These are phyloP conservation scores for Craseonycteris thonglongyai DNA, from an alignment of 2,113 vertebrate species.

Conservation along the genomic window DNA sequence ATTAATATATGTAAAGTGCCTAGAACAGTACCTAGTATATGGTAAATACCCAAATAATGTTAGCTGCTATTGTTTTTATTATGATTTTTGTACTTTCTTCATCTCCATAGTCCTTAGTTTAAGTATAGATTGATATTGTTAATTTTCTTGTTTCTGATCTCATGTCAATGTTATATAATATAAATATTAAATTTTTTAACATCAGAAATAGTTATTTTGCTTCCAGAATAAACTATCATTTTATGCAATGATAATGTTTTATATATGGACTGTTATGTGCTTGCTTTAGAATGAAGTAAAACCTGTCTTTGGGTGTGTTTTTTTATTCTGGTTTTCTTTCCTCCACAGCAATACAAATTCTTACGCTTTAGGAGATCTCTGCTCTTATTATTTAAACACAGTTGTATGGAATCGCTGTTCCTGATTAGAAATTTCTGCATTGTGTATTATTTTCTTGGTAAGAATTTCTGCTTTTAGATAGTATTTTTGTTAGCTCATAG, in stretches of 20 bases:
- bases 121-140: neutral
- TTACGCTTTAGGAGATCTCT: conserved; percentile 90
- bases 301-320: neutral
- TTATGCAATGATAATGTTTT: neutral
- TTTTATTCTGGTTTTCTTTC: conserved; percentile 38
- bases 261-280: neutral
- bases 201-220: conserved; percentile 12
- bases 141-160: conserved; percentile 38
- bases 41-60: neutral
- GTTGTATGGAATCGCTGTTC: conserved; percentile 89
- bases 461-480: conserved; percentile 67
- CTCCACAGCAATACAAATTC: conserved; percentile 94
- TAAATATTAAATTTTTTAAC: conserved; percentile 16
- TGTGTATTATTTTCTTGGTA: conserved; percentile 93
- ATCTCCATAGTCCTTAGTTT: neutral
- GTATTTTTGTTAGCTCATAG: conserved; percentile 12
- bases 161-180: neutral
- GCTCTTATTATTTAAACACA: conserved; percentile 86
- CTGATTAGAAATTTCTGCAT: conserved; percentile 88
- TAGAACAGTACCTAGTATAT: neutral
- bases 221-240: neutral
- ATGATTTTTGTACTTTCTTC: neutral
- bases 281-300: neutral
- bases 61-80: neutral
- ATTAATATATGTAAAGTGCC: neutral